These are phyloP conservation scores for Vollenhovia emeryi DNA, from an alignment of 1,140 invertebrate species.

Conservation along the genomic window DNA sequence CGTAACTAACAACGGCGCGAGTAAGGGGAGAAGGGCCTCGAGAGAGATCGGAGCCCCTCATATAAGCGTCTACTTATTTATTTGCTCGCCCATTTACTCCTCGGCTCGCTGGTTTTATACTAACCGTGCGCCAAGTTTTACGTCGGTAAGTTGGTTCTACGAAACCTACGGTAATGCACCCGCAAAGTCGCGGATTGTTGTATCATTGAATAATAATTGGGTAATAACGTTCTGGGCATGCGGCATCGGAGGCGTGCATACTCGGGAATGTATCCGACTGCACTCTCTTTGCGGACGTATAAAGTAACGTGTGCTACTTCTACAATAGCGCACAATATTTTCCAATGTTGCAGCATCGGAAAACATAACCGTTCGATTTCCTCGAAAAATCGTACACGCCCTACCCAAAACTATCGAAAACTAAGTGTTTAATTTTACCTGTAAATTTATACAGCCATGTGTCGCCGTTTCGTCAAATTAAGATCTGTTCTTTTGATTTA, in stretches of 20 bases:
- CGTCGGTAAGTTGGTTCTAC: slow-evolving; percentile 5
- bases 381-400: background rate
- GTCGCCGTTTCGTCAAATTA: too few relatives aligned
- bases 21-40: slow-evolving; percentile 12
- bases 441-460: background rate
- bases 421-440: background rate
- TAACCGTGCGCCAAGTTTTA: slow-evolving; percentile 49
- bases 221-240: slow-evolving; percentile 53
- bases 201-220: slow-evolving; percentile 66
- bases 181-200: slow-evolving; percentile 22
- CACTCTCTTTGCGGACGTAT: slow-evolving; percentile 13
- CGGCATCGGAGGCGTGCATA: background rate
- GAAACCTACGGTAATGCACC: slow-evolving; percentile 14
- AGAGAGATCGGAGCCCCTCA: background rate
- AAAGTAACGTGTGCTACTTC: slow-evolving; percentile 37
- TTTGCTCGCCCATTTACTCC: background rate
- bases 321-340: background rate
- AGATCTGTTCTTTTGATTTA: too few relatives aligned
- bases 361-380: background rate
- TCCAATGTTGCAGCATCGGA: background rate
- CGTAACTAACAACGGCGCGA: slow-evolving; percentile 44
- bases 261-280: background rate
- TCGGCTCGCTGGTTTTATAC: slow-evolving; percentile 15
- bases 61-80: background rate
- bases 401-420: background rate